Evolutionary conservation across 2,113 vertebrate genomes (phyloP), one percentile per base, ranked within the genome.

Genomic region (Scartelaos histophorus): DNA sequence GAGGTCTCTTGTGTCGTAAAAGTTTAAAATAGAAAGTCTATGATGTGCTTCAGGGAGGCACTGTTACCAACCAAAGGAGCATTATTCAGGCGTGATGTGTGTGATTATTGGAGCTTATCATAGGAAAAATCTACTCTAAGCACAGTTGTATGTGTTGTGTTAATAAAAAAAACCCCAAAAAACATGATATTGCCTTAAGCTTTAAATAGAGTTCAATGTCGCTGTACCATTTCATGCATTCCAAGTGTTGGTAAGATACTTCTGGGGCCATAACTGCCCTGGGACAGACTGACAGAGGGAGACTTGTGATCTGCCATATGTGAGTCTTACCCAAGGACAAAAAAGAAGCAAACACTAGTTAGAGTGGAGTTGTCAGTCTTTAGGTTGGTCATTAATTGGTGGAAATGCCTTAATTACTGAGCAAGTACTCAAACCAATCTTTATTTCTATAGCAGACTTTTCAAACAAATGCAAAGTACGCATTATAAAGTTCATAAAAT

Each of bases 1-100:
- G 58, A 61, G 58, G 58, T 34, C 25, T 61, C 58, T 34, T 34
- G 58, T 61, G 58, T 61, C 58, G 58, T 34, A 61, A 61, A 61
- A 29, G 25, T 61, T 61, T 61, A 34, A 61, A 61, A 61, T 29
- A 61, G 25, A 61, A 61, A 61, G 58, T 25, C 58, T 61, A 17
- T 61, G 24, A 61, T 61, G 58, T 61, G 58, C 58, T 61, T 61
- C 24, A 17, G 58, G 58, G 25, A 34, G 58, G 25, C 25, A 34
- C 58, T 17, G 58, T 34, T 61, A 61, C 24, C 25, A 61, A 34
- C 24, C 2, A 61, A 61, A 34, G 58, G 24, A 61, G 13, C 13
- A 34, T 61, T 61, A 29, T 61, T 61, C 58, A 29, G 58, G 25
- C 24, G 29, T 61, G 24, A 61, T 61, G 58, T 34, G 25, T 61